Percentiles rank a stretch among this genome's conserved stretches.
phyloP scores from a whole-genome alignment of 2,113 vertebrate genomes.

The Ammospiza caudacuta region DNA sequence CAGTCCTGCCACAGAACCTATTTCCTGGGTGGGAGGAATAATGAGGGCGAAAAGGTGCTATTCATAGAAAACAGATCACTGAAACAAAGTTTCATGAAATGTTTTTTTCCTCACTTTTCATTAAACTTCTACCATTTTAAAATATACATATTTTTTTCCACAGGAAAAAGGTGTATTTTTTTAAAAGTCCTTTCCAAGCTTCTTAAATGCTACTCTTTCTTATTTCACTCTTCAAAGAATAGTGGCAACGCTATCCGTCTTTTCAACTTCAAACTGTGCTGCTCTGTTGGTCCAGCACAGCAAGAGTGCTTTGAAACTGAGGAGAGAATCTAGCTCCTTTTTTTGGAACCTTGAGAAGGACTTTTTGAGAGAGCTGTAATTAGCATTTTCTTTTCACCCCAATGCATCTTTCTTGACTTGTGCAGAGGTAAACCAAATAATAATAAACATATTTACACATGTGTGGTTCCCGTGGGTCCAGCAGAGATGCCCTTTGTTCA shows the following conservation, averaged over 20 bases:
- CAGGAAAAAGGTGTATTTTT: neutral
- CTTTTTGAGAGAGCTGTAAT: constrained; percentile 69
- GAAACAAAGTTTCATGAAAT: constrained; percentile 48
- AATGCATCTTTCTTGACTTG: constrained; percentile 47
- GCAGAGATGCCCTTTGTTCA: constrained; percentile 28
- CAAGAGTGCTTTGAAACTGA: constrained; percentile 71
- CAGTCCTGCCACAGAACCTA: neutral
- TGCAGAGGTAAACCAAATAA: neutral
- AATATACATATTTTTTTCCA: neutral
- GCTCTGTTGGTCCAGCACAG: constrained; percentile 63
- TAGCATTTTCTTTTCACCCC: constrained; percentile 60
- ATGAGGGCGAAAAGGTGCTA: constrained; percentile 21
- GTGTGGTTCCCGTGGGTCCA: constrained; percentile 35
- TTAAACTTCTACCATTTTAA: constrained; percentile 24
- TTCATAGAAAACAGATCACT: constrained; percentile 38
- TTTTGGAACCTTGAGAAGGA: constrained; percentile 51
- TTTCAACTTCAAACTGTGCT: constrained; percentile 76
- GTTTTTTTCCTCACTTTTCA: constrained; percentile 3
- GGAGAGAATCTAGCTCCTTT: constrained; percentile 68
- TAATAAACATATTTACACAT: neutral
- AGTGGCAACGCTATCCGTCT: constrained; percentile 60
- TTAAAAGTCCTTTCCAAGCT: constrained; percentile 57
- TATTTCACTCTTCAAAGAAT: constrained; percentile 74
- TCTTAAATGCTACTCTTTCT: constrained; percentile 70
- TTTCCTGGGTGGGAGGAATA: neutral